Conservation (phyloP, 2,113 vertebrate species). For the Hucho hucho region DNA sequence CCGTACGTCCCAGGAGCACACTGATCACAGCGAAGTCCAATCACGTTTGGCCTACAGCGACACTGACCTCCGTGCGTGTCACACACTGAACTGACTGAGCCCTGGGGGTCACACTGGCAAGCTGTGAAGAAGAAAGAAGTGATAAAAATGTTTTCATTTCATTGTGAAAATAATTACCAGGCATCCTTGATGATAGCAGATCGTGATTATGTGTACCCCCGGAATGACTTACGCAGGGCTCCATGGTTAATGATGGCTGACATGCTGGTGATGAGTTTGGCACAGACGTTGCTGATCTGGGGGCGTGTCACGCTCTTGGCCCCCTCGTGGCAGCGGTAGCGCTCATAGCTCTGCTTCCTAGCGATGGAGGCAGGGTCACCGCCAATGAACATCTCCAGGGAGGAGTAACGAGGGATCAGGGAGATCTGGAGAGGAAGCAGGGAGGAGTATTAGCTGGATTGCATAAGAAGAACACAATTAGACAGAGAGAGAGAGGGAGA, state of each 20-base stretch:
- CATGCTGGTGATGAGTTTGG: slow-evolving; percentile 85
- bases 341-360: slow-evolving; percentile 83
- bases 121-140: slow-evolving; percentile 65
- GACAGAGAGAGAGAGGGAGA: not conserved
- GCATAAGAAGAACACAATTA: not conserved
- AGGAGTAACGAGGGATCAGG: slow-evolving; percentile 83
- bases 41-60: slow-evolving; percentile 83
- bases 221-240: slow-evolving; percentile 82
- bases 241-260: slow-evolving; percentile 85
- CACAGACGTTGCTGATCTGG: slow-evolving; percentile 79
- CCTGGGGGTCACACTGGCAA: slow-evolving; percentile 90
- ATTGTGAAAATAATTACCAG: not conserved
- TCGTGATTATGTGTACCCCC: not conserved
- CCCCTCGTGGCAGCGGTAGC: slow-evolving; percentile 85
- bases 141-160: not conserved
- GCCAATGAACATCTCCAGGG: slow-evolving; percentile 89
- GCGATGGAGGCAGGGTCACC: slow-evolving; percentile 78
- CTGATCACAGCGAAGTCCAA: slow-evolving; percentile 82
- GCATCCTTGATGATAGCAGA: not conserved
- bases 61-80: slow-evolving; percentile 90
- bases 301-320: slow-evolving; percentile 72
- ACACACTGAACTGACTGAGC: slow-evolving; percentile 87
- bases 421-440: slow-evolving; percentile 74
- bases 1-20: slow-evolving; percentile 87
- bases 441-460: not conserved